Evolutionary conservation across 2,113 vertebrate genomes (phyloP), one percentile per base, ranked within the genome.

Genomic region (Anoplopoma fimbria): DNA sequence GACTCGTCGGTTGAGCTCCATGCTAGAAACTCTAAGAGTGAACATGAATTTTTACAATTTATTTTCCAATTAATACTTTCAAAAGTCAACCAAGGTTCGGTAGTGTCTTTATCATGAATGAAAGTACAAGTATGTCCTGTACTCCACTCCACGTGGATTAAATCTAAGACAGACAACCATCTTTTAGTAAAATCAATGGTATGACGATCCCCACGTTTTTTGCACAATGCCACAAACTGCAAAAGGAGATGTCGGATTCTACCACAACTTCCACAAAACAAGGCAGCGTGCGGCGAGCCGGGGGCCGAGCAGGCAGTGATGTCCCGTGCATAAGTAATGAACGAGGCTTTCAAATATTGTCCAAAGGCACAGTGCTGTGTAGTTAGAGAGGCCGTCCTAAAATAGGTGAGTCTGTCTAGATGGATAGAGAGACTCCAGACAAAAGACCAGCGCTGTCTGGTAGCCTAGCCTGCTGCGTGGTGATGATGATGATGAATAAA

Each of bases 271-370:
- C 21, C 73, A 45, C 31, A 23, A 62, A 27, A 5, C 27, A 45
- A 19, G 15, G 40, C 15, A 25, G 29, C 2, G 1, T 19, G 53
- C 45, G 58, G 34, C 4, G 4, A 38, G 58, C 31, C 8, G 1
- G 5, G 47, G 27, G 31, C 2, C 3, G 63, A 53, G n/a, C 13
- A 36, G 47, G 57, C 38, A 33, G 51, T 13, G 57, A 63, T 84
- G 80, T 85, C 79, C 61, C 58, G 65, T 83, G 55, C 83, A 85
- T 89, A 72, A 86, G 82, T 86, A 89, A 92, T 91, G 86, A 83
- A 86, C 51, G 51, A 89, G 75, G 88, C 87, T 79, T 87, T 92
- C 83, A 90, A 93, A 93, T 86, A 91, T 86, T 87, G 90, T 90
- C 87, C 89, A 77, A 81, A 10, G 42, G 70, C 82, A 47, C 63